Percentiles rank a stretch among this genome's conserved stretches.
Evolutionary conservation across 2,888 invertebrate genomes (phyloP).

Genomic region (Schrankia costaestrigalis): DNA sequence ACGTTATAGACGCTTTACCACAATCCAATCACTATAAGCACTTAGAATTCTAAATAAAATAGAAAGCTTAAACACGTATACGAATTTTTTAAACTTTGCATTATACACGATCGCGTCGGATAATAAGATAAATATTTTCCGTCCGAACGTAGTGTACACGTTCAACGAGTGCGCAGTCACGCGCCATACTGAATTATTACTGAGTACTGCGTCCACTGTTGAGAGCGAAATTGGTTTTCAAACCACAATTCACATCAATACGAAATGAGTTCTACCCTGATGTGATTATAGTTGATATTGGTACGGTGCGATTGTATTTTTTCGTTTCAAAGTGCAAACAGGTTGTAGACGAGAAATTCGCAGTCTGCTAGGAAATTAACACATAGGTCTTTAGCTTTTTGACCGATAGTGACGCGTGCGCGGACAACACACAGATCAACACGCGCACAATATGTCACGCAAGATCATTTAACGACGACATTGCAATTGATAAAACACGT

Average conservation of each 20-base stretch:
- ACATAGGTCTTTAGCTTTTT: constrained; percentile 46
- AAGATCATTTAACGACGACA: no score
- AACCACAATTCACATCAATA: constrained; percentile 36
- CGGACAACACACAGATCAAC: no score
- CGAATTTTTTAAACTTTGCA: constrained; percentile 38
- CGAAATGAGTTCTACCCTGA: constrained; percentile 43
- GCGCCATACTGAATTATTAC: constrained; percentile 72
- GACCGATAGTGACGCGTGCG: constrained; percentile 44
- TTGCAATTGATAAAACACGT: no score
- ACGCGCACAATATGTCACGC: no score
- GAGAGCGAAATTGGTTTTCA: constrained; percentile 74
- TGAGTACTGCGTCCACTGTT: constrained; percentile 50
- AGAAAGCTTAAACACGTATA: constrained; percentile 29
- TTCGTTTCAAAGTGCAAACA: constrained; percentile 47
- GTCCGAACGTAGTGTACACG: constrained; percentile 40
- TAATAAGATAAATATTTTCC: constrained; percentile 31
- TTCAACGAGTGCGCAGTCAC: constrained; percentile 56
- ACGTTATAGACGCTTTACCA: constrained; percentile 37
- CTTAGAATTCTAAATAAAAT: constrained; percentile 22
- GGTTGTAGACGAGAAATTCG: constrained; percentile 66
- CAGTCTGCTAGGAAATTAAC: constrained; percentile 56
- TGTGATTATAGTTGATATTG: constrained; percentile 46
- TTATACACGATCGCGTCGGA: constrained; percentile 47
- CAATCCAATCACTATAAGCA: constrained; percentile 40
- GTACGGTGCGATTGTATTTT: constrained; percentile 40